These are phyloP conservation scores for Thaumetopoea pityocampa DNA, from an alignment of 1,140 invertebrate species.

Conservation along the genomic window DNA sequence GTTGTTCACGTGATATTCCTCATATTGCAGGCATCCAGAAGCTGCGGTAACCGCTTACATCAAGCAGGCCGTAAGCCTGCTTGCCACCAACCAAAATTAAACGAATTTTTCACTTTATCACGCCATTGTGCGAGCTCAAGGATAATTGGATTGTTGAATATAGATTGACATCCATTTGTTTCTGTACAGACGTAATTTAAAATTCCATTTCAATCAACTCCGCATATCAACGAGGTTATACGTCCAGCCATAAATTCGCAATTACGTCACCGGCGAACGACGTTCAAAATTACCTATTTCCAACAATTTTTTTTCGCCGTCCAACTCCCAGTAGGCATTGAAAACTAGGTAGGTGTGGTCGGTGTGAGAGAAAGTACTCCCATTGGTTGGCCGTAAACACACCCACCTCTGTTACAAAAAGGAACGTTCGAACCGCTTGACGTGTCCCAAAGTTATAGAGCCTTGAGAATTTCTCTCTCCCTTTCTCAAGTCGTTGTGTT, in stretches of 20 bases:
- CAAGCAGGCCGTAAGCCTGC: too few relatives aligned
- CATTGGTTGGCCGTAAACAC: constrained; percentile 52
- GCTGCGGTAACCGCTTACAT: too few relatives aligned
- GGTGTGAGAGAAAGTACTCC: constrained; percentile 38
- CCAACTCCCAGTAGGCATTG: constrained; percentile 70
- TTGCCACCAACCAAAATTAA: too few relatives aligned
- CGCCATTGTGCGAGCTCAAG: too few relatives aligned
- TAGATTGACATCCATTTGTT: too few relatives aligned
- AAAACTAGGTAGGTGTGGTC: constrained; percentile 65
- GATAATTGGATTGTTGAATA: too few relatives aligned
- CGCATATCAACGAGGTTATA: constrained; percentile 43
- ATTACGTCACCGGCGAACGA: constrained; percentile 66
- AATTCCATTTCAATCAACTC: constrained; percentile 56
- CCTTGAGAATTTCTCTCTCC: constrained; percentile 71
- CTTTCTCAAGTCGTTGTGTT: constrained; percentile 56
- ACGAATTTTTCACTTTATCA: too few relatives aligned
- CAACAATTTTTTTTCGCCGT: constrained; percentile 66
- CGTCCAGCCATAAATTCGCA: constrained; percentile 54
- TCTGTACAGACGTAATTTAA: constrained; percentile 16
- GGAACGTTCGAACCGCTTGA: constrained; percentile 40
- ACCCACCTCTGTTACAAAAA: constrained; percentile 59
- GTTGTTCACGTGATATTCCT: too few relatives aligned
- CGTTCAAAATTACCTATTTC: constrained; percentile 71
- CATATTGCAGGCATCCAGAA: too few relatives aligned
- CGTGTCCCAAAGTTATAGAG: constrained; percentile 50